phyloP scores from a whole-genome alignment of 2,888 invertebrate species.

The Brachyopa scutellaris region DNA sequence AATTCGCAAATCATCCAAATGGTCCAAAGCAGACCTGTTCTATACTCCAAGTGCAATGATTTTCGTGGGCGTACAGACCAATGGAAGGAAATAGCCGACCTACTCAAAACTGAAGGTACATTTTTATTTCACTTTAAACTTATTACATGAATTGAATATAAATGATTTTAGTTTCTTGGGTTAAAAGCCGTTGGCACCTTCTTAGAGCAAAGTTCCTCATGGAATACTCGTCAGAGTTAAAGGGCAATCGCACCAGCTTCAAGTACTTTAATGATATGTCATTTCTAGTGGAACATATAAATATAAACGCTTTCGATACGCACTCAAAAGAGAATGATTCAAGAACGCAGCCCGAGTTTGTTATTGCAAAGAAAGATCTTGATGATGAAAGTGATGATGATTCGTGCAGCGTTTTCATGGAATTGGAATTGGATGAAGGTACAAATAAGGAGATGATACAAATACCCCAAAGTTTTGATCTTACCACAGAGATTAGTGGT shows the following conservation, averaged over 20 bases:
- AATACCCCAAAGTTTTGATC: neutral
- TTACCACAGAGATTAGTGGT: slow-evolving; percentile 34
- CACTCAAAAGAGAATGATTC: slow-evolving; percentile 6
- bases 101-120: slow-evolving; percentile 72
- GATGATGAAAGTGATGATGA: slow-evolving; percentile 71
- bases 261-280: slow-evolving; percentile 70
- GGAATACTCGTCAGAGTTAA: slow-evolving; percentile 61
- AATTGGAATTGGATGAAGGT: slow-evolving; percentile 62
- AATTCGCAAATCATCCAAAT: slow-evolving; percentile 73
- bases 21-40: slow-evolving; percentile 71
- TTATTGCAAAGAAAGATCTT: slow-evolving; percentile 73
- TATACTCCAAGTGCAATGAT: slow-evolving; percentile 65
- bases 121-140: neutral
- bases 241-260: slow-evolving; percentile 41
- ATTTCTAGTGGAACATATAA: slow-evolving; percentile 61
- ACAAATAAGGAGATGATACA: slow-evolving; percentile 19
- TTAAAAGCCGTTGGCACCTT: slow-evolving; percentile 75
- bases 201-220: slow-evolving; percentile 68
- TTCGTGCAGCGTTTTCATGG: slow-evolving; percentile 61
- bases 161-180: slow-evolving; percentile 58
- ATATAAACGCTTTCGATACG: slow-evolving; percentile 23
- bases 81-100: slow-evolving; percentile 73
- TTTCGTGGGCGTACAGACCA: slow-evolving; percentile 54
- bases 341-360: slow-evolving; percentile 73
- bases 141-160: neutral